Evolutionary conservation across 2,888 invertebrate species (phyloP), one percentile per base, ranked within the genome.

Genomic region (Gymnoscelis rufifasciata): DNA sequence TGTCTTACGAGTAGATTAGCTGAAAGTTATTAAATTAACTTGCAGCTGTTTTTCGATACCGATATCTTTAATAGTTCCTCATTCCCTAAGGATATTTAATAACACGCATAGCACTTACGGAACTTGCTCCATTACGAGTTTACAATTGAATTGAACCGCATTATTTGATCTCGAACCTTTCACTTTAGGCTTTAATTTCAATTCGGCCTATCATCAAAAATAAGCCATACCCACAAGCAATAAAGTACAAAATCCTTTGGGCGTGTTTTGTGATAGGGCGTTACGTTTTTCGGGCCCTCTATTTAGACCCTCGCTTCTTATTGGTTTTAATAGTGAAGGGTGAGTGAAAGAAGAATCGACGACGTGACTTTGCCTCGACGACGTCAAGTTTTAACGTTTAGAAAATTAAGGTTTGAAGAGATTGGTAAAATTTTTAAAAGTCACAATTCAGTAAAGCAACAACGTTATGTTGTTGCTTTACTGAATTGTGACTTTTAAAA

Each of bases 311-410:
- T 80, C 74, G 76, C 77, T 68, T 81, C 82, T 86, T 83, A 88
- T 88, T 88, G 87, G 87, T 80, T 84, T 86, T 79, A 69, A 67
- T 71, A 60, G 62, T 59, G 71, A 71, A 79, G 87, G 84, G 84
- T 80, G 83, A 83, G 75, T 60, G 68, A 64, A 64, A 66, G 66
- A 65, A 61, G 67, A 59, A 10, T 52, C 49, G 68, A 46, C 66
- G 80, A 56, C 52, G 66, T 82, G 71, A 78, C 86, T 74, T 87
- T 84, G 84, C 59, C 63, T 13, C 49, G 68, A 59, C 77, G 84
- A 45, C 33, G 15, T 31, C 14, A 3, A 19, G 31, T 29, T 29
- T 29, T 31, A 14, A 28, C 8, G 8, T 26, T 26, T n/a, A n/a
- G n/a, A 26, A 3, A 7, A 6, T 26, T 26, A 8, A 26, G n/a